These are phyloP conservation scores for Perccottus glenii DNA, from an alignment of 2,113 vertebrate species.

Conservation along the genomic window DNA sequence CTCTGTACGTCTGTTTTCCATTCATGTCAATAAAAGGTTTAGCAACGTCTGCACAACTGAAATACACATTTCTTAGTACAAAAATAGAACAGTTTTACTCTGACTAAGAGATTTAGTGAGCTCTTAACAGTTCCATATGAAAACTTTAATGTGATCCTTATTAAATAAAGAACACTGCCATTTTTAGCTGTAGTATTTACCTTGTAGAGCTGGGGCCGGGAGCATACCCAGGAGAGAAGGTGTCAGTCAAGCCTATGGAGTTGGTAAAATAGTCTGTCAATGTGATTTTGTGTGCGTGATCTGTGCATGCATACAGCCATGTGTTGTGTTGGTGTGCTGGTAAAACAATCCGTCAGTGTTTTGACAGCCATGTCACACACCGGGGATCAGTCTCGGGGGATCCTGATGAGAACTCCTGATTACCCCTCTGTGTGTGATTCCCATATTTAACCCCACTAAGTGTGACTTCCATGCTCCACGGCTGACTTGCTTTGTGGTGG, in stretches of 20 bases:
- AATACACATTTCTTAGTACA: neutral
- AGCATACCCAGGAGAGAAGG: constrained; percentile 65
- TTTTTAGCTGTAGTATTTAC: constrained; percentile 52
- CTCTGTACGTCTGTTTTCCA: constrained; percentile 12
- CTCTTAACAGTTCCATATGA: constrained; percentile 21
- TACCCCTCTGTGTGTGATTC: constrained; percentile 60
- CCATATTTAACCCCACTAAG: constrained; percentile 68
- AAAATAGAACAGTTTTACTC: constrained; percentile 7
- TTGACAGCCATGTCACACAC: constrained; percentile 75
- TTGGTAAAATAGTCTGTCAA: constrained; percentile 67
- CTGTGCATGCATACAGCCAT: constrained; percentile 6
- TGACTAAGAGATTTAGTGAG: neutral
- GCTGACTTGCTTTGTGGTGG: constrained; percentile 44
- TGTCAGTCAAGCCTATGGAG: constrained; percentile 68
- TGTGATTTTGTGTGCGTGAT: constrained; percentile 41
- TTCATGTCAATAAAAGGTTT: constrained; percentile 3
- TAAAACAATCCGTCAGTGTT: constrained; percentile 75
- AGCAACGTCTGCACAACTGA: constrained; percentile 1
- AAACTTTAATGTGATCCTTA: constrained; percentile 33
- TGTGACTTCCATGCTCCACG: constrained; percentile 36
- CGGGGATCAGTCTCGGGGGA: constrained; percentile 72
- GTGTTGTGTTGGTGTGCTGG: constrained; percentile 34
- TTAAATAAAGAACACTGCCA: constrained; percentile 40
- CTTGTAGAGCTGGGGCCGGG: constrained; percentile 43
- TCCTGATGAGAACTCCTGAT: constrained; percentile 63